Conservation (phyloP, 2,888 invertebrate genomes). For the Alentia gelatinosa region DNA sequence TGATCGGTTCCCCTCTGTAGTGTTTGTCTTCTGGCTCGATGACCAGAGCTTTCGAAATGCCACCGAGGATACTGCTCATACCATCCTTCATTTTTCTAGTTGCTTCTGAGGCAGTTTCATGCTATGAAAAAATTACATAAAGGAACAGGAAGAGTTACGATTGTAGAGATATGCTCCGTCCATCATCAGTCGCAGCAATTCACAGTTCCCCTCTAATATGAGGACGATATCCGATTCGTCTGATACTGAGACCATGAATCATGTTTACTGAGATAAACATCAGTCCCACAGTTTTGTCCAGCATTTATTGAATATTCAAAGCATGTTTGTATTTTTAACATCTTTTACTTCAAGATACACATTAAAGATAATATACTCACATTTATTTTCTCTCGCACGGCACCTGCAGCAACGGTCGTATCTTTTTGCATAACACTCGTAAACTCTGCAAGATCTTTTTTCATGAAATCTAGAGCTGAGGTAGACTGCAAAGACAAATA, state of each 20-base stretch:
- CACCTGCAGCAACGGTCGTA: conserved; percentile 73
- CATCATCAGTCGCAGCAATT: no score
- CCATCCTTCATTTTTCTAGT: conserved; percentile 74
- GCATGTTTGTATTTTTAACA: no score
- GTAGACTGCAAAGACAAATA: conserved; percentile 68
- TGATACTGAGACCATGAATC: no score
- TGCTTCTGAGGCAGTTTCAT: conserved; percentile 64
- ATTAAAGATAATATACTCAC: no score
- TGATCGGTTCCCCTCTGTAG: conserved; percentile 58
- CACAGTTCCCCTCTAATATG: no score
- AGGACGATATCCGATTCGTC: no score
- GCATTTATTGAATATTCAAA: no score
- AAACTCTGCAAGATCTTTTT: conserved; percentile 78
- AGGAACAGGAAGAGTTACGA: no score
- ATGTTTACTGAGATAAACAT: no score
- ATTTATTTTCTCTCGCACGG: conserved; percentile 71
- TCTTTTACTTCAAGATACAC: no score
- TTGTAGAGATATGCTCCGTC: no score
- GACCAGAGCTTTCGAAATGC: conserved; percentile 74
- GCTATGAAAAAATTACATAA: conserved; percentile 49
- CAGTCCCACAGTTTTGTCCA: no score
- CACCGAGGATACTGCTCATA: conserved; percentile 73
- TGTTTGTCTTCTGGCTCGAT: conserved; percentile 76
- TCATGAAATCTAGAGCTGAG: conserved; percentile 75
- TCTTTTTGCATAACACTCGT: conserved; percentile 75